Conservation (phyloP, 37 sponge, comb jelly and placozoan species). For the Halisarca cf. caerulea region DNA sequence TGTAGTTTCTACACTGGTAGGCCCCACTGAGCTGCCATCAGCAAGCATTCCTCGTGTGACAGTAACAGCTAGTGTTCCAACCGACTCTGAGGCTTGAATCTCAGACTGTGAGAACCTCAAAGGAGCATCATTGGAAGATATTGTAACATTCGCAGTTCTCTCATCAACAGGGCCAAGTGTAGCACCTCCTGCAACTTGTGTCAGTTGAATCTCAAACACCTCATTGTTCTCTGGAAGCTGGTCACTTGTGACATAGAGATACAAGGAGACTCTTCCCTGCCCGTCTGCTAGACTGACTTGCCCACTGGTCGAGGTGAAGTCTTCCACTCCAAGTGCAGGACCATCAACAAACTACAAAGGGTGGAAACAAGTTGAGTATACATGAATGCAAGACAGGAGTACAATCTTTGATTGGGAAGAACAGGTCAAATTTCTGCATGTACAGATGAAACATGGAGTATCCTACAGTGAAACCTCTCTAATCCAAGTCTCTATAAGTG, state of each 20-base stretch:
- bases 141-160: constrained; percentile 46
- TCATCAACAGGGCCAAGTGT: constrained; percentile 12
- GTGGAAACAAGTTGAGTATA: background rate
- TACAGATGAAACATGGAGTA: no score
- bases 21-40: constrained; percentile 44
- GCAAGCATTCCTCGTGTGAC: constrained; percentile 59
- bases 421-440: no score
- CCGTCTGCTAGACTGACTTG: constrained; percentile 53
- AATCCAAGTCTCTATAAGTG: no score
- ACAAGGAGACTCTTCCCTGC: background rate
- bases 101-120: constrained; percentile 38
- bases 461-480: no score
- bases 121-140: constrained; percentile 71
- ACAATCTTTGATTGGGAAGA: background rate
- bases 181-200: constrained; percentile 64
- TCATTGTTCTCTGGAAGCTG: constrained; percentile 73
- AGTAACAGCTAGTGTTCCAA: constrained; percentile 41
- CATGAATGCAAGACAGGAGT: background rate
- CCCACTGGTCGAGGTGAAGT: constrained; percentile 47
- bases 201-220: constrained; percentile 56
- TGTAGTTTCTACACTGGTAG: constrained; percentile 27
- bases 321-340: constrained; percentile 40
- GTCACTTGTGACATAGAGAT: constrained; percentile 51
- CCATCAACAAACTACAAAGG: constrained; percentile 29
- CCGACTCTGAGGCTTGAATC: constrained; percentile 33